Conservation (phyloP, 1,140 invertebrate species). For the Luehdorfia chinensis region DNA sequence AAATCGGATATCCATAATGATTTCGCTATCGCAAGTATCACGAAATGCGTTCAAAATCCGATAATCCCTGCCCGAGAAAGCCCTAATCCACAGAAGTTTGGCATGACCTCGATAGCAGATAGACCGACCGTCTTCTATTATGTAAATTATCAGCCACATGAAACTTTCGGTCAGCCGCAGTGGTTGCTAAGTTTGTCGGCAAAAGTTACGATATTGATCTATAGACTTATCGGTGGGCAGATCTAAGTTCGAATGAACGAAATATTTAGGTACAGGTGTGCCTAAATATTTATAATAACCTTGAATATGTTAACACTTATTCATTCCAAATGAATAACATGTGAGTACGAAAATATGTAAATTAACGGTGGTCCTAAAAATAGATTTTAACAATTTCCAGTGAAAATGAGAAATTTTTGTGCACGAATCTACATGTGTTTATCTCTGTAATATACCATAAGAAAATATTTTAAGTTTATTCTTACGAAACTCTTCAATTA, state of each 20-base stretch:
- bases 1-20: slow-evolving; percentile 75
- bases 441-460: slow-evolving; percentile 35
- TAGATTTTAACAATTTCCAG: no score
- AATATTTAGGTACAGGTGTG: slow-evolving; percentile 18
- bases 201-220: slow-evolving; percentile 66
- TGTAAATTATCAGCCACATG: slow-evolving; percentile 69
- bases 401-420: no score
- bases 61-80: slow-evolving; percentile 67
- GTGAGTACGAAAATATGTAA: not conserved
- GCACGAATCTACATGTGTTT: no score
- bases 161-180: slow-evolving; percentile 62
- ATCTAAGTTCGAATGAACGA: slow-evolving; percentile 27
- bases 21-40: slow-evolving; percentile 63
- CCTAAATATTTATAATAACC: no score
- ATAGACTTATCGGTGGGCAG: slow-evolving; percentile 44
- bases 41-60: slow-evolving; percentile 71
- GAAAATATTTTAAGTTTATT: slow-evolving; percentile 32
- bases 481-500: slow-evolving; percentile 41
- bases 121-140: slow-evolving; percentile 70
- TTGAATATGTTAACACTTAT: no score
- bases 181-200: slow-evolving; percentile 57
- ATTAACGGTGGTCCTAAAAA: no score
- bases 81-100: slow-evolving; percentile 69
- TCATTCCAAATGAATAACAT: slow-evolving; percentile 25
- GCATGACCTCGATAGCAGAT: slow-evolving; percentile 67